Base-by-base conservation (phyloP, 2,888 invertebrate species). In the Nemapogon koenigi region DNA sequence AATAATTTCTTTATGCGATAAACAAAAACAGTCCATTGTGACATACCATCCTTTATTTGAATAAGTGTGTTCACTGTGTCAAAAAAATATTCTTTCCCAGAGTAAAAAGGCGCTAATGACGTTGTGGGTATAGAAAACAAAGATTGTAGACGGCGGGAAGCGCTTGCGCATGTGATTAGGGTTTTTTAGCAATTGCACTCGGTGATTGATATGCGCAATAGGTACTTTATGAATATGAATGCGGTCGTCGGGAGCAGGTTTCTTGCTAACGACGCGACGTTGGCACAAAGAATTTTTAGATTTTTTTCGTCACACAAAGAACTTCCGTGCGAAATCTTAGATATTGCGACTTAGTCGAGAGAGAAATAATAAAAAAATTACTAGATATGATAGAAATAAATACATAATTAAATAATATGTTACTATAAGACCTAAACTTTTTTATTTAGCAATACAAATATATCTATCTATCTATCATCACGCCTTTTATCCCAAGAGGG, bases 161-260 rank as follows among this genome's bases (percentile, higher is more conserved):
- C 66, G 76, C 59, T 49, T 58, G 52, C 59, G 73, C 73, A 75
- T 75, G 53, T 50, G 58, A 75, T 75, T 71, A 70, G 57, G 57
- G 50, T 65, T 73, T 65, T 56, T 70, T 67, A 62, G 54, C 69
- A 70, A 66, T 68, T 65, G 65, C 57, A 52, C 43, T 44, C 45
- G 46, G 64, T 70, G 73, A 73, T 75, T 76, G 76, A 76, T 76
- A 76, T 73, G 75, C 73, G 68, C 62, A 73, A 75, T 73, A 57
- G 33, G 4, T 48, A 46, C 51, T 60, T 56, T 64, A 66, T 75
- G 73, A 73, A 75, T 76, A 73, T 71, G 70, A 66, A 73, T 64
- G 50, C 7, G 17, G 37, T 13, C 37, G 17, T 16, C 3, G 25
- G 61, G 59, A 65, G 60, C 69, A 70, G 66, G 68, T 68, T 61